Evolutionary conservation across 2,113 vertebrate genomes (phyloP).

Genomic region (Perca schrenkii): DNA sequence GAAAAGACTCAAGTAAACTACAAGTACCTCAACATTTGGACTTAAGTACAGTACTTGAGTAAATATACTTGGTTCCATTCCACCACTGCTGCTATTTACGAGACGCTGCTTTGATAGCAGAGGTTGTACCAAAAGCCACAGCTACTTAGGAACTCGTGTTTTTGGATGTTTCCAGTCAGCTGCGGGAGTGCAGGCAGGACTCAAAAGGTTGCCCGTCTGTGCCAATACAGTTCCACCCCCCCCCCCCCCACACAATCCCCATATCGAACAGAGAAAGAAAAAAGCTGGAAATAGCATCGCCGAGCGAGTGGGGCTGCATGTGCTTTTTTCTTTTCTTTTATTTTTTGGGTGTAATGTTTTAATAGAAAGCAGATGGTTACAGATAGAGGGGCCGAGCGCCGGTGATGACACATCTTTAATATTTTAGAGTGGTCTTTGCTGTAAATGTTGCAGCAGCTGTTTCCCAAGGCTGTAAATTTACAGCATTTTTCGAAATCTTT

Average conservation of each 20-base stretch:
- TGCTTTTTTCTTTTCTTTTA: constrained; percentile 31
- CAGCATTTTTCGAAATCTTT: constrained; percentile 34
- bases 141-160: constrained; percentile 19
- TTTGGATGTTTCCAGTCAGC: constrained; percentile 7
- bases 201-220: constrained; percentile 64
- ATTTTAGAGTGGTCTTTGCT: constrained; percentile 88
- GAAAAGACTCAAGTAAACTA: too few relatives aligned
- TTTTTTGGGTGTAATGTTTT: constrained; percentile 83
- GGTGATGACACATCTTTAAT: constrained; percentile 86
- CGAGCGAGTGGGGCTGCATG: constrained; percentile 30
- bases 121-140: constrained; percentile 9
- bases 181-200: constrained; percentile 17
- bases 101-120: constrained; percentile 3
- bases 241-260: background rate
- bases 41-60: too few relatives aligned
- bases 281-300: constrained; percentile 69
- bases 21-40: too few relatives aligned
- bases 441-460: constrained; percentile 87
- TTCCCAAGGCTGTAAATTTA: constrained; percentile 83
- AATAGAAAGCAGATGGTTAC: constrained; percentile 87
- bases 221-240: constrained; percentile 46
- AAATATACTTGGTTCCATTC: too few relatives aligned
- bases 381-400: constrained; percentile 79
- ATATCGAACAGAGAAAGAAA: constrained; percentile 46
- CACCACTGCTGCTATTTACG: too few relatives aligned